Evolutionary conservation across 2,113 vertebrate species (phyloP).

Genomic region (Laticauda colubrina): DNA sequence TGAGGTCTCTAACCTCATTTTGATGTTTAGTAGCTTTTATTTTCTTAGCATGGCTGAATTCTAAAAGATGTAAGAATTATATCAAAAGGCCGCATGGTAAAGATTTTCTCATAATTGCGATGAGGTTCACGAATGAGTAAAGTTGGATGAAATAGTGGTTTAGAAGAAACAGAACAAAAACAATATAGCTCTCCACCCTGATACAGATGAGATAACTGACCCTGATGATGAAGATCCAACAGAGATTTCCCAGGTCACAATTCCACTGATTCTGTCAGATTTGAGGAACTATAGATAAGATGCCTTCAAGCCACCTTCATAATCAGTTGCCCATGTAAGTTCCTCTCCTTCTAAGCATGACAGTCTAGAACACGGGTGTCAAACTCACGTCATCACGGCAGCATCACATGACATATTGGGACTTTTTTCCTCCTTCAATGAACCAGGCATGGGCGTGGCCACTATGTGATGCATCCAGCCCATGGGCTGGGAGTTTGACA

Average conservation of each 20-base stretch:
- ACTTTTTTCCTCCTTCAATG: too few species aligned
- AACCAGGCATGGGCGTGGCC: too few species aligned
- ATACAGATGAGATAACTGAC: background rate
- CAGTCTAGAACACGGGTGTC: background rate
- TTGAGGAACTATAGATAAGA: background rate
- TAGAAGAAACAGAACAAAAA: background rate
- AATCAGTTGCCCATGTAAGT: background rate
- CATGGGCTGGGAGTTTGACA: too few species aligned
- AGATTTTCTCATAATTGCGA: background rate
- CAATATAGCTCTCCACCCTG: background rate
- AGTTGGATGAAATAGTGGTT: background rate
- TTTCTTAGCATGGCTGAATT: background rate
- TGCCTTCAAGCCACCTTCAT: background rate
- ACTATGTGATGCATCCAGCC: too few species aligned
- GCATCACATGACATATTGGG: too few species aligned
- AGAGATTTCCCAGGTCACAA: background rate
- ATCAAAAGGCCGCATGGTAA: background rate
- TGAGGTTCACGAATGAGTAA: background rate
- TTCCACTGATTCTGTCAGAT: background rate
- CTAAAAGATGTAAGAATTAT: background rate
- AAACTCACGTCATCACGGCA: too few species aligned
- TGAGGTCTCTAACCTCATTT: background rate
- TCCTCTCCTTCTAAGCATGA: background rate
- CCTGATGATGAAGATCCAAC: background rate
- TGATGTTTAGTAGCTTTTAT: background rate